Conservation (phyloP, 2,797 vertebrate genomes). For the Chrysocyon brachyurus region DNA sequence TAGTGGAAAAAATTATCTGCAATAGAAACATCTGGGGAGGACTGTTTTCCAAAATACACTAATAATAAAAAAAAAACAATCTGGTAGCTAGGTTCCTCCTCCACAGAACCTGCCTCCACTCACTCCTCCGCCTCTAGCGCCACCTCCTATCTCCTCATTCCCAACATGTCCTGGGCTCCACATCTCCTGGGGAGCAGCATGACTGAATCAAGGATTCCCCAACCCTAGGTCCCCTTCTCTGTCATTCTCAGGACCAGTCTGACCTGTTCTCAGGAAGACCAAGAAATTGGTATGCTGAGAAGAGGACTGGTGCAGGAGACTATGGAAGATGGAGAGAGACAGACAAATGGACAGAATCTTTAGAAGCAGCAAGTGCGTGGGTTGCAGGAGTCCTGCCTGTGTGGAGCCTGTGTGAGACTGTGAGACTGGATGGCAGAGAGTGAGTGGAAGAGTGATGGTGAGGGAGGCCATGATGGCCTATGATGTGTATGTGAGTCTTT, state of each 20-base stretch:
- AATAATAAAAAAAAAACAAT: background rate
- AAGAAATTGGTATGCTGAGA: background rate
- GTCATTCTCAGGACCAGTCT: slow-evolving; percentile 41
- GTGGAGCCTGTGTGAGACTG: background rate
- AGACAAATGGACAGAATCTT: background rate
- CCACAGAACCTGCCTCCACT: slow-evolving; percentile 81
- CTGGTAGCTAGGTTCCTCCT: slow-evolving; percentile 23
- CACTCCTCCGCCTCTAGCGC: slow-evolving; percentile 86
- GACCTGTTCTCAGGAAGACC: background rate
- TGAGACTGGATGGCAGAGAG: background rate
- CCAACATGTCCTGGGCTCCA: slow-evolving; percentile 75
- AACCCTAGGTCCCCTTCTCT: slow-evolving; percentile 39
- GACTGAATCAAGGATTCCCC: slow-evolving; percentile 60
- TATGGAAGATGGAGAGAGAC: background rate
- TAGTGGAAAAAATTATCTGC: background rate
- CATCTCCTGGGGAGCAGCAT: slow-evolving; percentile 78
- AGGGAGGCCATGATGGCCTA: background rate
- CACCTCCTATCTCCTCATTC: slow-evolving; percentile 84
- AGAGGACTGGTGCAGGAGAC: background rate
- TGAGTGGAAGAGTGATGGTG: background rate
- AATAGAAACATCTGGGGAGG: background rate
- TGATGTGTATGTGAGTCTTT: background rate
- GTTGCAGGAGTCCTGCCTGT: background rate
- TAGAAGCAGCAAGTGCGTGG: background rate
- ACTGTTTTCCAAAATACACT: background rate